Evolutionary conservation across 2,113 vertebrate species (phyloP).

Genomic region (Hydropotes inermis): DNA sequence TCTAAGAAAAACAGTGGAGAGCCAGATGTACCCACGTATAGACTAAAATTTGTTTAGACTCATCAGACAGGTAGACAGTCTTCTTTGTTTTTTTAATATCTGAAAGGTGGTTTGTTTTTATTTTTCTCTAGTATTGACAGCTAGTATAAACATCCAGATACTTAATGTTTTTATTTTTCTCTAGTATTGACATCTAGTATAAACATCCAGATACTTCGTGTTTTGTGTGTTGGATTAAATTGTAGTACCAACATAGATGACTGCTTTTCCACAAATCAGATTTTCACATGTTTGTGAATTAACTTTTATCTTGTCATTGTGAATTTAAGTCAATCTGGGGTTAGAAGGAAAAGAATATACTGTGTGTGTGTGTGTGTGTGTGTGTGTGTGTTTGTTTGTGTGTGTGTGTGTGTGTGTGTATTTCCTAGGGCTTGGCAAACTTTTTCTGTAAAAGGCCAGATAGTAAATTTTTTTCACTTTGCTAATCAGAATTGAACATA

Average conservation of each 20-base stretch:
- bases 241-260: background rate
- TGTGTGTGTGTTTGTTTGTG: no score
- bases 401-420: no score
- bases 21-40: background rate
- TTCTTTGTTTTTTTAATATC: slow-evolving; percentile 7
- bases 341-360: background rate
- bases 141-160: background rate
- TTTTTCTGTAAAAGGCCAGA: slow-evolving; percentile 9
- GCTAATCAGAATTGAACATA: background rate
- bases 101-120: background rate
- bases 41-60: background rate
- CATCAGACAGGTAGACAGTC: background rate
- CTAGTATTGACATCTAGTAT: no score
- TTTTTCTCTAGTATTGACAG: slow-evolving; percentile 27
- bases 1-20: background rate
- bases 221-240: background rate
- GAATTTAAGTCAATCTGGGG: background rate
- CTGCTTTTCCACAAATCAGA: background rate
- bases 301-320: background rate
- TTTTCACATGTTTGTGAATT: slow-evolving; percentile 16
- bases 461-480: background rate
- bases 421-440: background rate
- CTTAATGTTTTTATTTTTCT: no score
- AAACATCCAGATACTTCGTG: background rate
- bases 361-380: no score